Conservation (phyloP, 2,888 invertebrate genomes). For the Orthosia cruda region DNA sequence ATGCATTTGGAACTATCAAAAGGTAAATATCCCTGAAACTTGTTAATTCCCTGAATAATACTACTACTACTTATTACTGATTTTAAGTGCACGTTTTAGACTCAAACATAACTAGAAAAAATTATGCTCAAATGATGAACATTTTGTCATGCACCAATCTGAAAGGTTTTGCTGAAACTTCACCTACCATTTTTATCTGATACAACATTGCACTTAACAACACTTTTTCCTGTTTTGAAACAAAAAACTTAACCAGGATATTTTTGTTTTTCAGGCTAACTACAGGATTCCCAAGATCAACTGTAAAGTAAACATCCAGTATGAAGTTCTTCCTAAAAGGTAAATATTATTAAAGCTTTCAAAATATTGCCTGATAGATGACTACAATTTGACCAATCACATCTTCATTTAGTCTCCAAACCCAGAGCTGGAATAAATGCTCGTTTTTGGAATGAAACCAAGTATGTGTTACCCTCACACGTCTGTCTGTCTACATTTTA, state of each 20-base stretch:
- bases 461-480: constrained; percentile 1
- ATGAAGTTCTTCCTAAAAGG: constrained; percentile 15
- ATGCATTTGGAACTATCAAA: background rate
- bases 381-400: constrained; percentile 6
- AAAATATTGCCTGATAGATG: constrained; percentile 1
- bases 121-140: constrained; percentile 82
- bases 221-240: rapidly evolving
- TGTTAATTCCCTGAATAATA: background rate
- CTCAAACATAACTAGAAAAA: background rate
- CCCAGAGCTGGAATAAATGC: background rate
- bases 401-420: background rate
- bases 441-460: constrained; percentile 36
- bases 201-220: background rate
- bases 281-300: constrained; percentile 98
- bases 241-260: background rate
- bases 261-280: constrained; percentile 93
- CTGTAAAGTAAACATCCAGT: constrained; percentile 99
- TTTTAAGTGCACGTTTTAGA: background rate
- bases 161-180: constrained; percentile 90
- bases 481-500: no score
- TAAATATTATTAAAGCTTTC: constrained; percentile 21
- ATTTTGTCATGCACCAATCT: constrained; percentile 91
- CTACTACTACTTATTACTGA: no score
- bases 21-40: constrained; percentile 41
- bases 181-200: constrained; percentile 89